Evolutionary conservation across 2,113 vertebrate genomes (phyloP), one percentile per base, ranked within the genome.

Genomic region (Nothoprocta perdicaria): DNA sequence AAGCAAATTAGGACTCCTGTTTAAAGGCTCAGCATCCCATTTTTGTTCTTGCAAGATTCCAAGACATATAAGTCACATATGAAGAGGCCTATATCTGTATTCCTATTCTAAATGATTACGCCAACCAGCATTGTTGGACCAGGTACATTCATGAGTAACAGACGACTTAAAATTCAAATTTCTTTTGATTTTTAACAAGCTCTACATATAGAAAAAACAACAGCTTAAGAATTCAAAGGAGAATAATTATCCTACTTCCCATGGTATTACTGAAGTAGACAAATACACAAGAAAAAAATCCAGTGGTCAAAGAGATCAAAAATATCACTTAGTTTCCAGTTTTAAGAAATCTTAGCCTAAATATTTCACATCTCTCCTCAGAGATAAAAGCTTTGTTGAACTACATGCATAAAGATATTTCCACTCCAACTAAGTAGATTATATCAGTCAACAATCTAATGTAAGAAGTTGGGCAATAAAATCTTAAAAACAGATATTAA

Each of bases 1-100:
- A 94, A 86, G 90, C 84, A 95, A 96, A 97, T 93, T 66, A 84
- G 92, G 85, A 80, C 80, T 96, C 24, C 52, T 87, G 62, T 80
- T 96, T 97, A 95, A 95, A 97, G 53, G 80, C n/a, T 52, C 74
- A 95, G 85, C 19, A 72, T 26, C 26, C 4, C 61, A 35, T 46
- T 89, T 84, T 77, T 60, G 45, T 26, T 87, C 78, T 90, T 71
- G 45, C n/a, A 61, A 58, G 88, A 79, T 0, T 57, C 27, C 33
- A 86, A 46, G 21, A 14, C 31, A 33, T 78, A 52, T 4, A 76
- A 73, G 19, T 72, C 50, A 87, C 0, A 0, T 27, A 68, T 57
- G n/a, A 75, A 87, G 0, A 0, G 6, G 33, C 33, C 93, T 66
- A 15, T 21, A 76, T 22, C 29, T 78, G 13, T 61, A 68, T 31